Evolutionary conservation across 2,797 vertebrate genomes (phyloP).

Genomic region (Syndactyla subalaris): DNA sequence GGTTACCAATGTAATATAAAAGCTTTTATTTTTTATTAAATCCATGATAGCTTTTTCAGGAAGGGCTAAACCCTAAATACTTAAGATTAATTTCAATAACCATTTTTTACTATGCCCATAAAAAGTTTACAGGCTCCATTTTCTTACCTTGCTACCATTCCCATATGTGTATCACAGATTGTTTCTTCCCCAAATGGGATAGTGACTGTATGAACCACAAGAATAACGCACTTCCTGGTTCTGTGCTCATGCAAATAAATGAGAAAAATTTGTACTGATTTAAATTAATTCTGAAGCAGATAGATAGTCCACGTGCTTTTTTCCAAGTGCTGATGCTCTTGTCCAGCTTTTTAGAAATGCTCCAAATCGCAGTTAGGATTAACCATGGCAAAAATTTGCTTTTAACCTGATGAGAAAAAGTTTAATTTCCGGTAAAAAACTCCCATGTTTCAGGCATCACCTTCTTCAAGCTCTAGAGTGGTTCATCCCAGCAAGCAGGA

Average conservation of each 20-base stretch:
- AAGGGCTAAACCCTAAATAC: background rate
- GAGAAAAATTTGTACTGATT: background rate
- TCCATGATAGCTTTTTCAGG: background rate
- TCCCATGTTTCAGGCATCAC: accelerated
- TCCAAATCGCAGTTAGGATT: background rate
- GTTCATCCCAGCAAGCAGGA: background rate
- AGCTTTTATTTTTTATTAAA: slow-evolving; percentile 31
- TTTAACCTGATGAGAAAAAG: background rate
- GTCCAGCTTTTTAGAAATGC: background rate
- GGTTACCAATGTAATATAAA: slow-evolving; percentile 8
- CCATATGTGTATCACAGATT: background rate
- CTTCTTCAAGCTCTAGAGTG: background rate
- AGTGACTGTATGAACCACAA: background rate
- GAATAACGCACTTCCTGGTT: background rate
- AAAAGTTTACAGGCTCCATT: background rate
- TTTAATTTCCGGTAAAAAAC: background rate
- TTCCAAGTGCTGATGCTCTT: background rate
- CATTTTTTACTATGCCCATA: background rate
- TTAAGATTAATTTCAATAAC: background rate
- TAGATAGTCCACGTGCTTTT: background rate
- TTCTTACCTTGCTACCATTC: background rate
- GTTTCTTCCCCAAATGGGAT: background rate
- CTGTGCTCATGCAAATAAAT: background rate
- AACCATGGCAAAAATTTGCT: background rate
- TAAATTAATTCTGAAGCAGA: background rate